These are phyloP conservation scores for Colius striatus DNA, from an alignment of 2,113 vertebrate genomes.

Conservation along the genomic window DNA sequence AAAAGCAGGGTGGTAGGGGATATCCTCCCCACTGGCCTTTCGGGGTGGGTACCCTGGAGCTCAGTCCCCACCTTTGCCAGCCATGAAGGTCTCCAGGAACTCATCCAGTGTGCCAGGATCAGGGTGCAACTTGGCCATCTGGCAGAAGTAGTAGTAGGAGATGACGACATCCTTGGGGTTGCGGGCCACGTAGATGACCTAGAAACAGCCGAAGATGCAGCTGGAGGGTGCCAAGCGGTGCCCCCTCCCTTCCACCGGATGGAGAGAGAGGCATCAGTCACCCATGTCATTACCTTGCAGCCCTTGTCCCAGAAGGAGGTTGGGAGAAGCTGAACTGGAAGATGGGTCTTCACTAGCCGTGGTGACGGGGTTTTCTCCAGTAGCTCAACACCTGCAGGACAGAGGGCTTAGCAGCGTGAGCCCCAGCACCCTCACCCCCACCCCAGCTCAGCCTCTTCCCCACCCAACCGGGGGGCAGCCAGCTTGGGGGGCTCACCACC, in stretches of 20 bases:
- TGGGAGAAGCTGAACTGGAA: conserved; percentile 79
- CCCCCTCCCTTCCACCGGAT: not conserved
- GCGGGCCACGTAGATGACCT: conserved; percentile 80
- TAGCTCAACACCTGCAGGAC: conserved; percentile 66
- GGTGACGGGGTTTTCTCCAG: conserved; percentile 75
- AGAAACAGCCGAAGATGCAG: not conserved
- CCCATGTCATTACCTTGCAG: conserved; percentile 70
- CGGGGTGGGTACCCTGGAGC: not conserved
- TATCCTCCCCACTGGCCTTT: rapidly evolving
- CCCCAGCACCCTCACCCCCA: not conserved
- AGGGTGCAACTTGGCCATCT: conserved; percentile 76
- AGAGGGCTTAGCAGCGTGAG: not conserved
- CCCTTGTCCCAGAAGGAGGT: conserved; percentile 83
- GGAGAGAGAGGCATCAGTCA: not conserved
- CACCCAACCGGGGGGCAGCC: not conserved
- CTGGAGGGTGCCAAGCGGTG: not conserved
- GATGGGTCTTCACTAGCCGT: conserved; percentile 83
- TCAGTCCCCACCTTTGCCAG: conserved; percentile 64
- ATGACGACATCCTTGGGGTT: conserved; percentile 81
- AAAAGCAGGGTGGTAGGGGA: rapidly evolving
- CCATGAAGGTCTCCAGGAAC: conserved; percentile 77
- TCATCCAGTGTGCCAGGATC: conserved; percentile 76
- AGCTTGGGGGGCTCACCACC: not conserved
- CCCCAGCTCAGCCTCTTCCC: not conserved
- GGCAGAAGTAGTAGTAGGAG: conserved; percentile 83